These are phyloP conservation scores for Helarctos malayanus DNA, from an alignment of 2,797 vertebrate species.

Conservation along the genomic window DNA sequence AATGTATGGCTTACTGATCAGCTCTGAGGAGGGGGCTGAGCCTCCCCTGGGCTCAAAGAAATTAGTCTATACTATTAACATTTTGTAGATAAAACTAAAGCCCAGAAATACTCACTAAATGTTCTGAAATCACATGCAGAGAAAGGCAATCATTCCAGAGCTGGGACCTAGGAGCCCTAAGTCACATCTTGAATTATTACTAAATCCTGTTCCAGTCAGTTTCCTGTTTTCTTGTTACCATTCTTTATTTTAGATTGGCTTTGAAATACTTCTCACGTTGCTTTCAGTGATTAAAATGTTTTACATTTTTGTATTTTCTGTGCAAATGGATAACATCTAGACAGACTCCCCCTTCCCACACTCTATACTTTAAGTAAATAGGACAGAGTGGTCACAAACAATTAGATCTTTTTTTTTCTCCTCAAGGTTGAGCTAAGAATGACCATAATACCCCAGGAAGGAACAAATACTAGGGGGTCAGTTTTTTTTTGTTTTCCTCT, in stretches of 20 bases:
- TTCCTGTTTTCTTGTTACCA: conserved; percentile 81
- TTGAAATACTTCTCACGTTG: conserved; percentile 77
- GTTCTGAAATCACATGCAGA: not conserved
- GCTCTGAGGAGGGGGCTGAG: not conserved
- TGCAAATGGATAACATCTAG: conserved; percentile 55
- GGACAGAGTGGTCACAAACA: not conserved
- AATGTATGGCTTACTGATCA: not conserved
- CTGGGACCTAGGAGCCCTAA: conserved; percentile 24
- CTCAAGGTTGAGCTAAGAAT: conserved; percentile 28
- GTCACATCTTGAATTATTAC: conserved; percentile 74
- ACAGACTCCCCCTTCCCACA: conserved; percentile 34
- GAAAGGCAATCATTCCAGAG: not conserved
- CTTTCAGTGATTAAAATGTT: conserved; percentile 69
- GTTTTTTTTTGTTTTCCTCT: not conserved
- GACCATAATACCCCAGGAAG: conserved; percentile 39
- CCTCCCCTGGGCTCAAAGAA: not conserved
- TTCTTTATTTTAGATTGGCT: conserved; percentile 78
- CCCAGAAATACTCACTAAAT: conserved; percentile 17
- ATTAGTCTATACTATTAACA: not conserved
- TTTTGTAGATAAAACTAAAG: conserved; percentile 33
- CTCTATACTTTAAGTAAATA: conserved; percentile 38
- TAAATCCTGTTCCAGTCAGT: conserved; percentile 71
- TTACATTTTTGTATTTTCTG: conserved; percentile 63
- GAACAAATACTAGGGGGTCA: not conserved
- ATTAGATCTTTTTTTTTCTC: not conserved